Evolutionary conservation across 1,140 invertebrate genomes (phyloP).

Genomic region (Ladona fulva): DNA sequence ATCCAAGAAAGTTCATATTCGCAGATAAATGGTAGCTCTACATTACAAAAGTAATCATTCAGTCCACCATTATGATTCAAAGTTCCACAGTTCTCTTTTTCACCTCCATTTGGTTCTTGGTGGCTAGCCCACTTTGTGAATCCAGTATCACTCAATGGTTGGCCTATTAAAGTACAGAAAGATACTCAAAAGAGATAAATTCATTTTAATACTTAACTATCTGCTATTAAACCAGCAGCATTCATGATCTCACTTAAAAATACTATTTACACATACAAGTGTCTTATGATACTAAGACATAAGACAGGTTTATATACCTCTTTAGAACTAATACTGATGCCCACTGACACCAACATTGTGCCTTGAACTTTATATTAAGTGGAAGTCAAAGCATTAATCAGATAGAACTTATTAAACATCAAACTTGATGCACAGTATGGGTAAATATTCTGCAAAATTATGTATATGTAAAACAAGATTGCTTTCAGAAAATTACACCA

Average conservation of each 20-base stretch:
- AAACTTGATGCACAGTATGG: too few species aligned
- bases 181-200: background rate
- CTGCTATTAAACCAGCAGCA: background rate
- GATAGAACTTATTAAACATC: too few species aligned
- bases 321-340: background rate
- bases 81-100: conserved; percentile 36
- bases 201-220: background rate
- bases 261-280: background rate
- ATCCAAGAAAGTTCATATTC: conserved; percentile 23
- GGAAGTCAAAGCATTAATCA: too few species aligned
- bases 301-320: background rate
- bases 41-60: conserved; percentile 34
- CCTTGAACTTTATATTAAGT: too few species aligned
- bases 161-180: conserved; percentile 16
- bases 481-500: too few species aligned
- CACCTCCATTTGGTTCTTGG: conserved; percentile 31
- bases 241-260: background rate
- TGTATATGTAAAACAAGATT: too few species aligned
- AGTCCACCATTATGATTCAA: conserved; percentile 34
- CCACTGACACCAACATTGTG: background rate
- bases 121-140: conserved; percentile 36
- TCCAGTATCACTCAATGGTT: conserved; percentile 35
- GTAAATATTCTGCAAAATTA: too few species aligned
- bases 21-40: conserved; percentile 33
- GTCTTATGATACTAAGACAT: background rate